phyloP scores from a whole-genome alignment of 2,797 vertebrate genomes.

The Pelodytes ibericus region DNA sequence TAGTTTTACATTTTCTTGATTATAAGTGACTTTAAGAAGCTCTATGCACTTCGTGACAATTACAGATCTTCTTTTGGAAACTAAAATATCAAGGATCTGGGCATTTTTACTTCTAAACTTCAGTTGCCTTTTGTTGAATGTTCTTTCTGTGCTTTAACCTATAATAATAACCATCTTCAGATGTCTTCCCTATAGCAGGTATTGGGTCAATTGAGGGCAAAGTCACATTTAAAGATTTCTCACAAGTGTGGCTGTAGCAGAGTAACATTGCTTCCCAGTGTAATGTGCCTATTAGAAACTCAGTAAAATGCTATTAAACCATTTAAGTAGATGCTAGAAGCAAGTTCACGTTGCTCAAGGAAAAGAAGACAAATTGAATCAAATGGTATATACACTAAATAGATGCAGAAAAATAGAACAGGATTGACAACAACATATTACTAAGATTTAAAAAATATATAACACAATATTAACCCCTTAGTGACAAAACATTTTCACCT shows the following conservation, averaged over 20 bases:
- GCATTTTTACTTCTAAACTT: conserved; percentile 5
- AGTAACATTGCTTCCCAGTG: neutral
- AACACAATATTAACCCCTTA: too few relatives aligned
- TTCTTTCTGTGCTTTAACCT: conserved; percentile 24
- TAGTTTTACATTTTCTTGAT: conserved; percentile 25
- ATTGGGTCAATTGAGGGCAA: conserved; percentile 16
- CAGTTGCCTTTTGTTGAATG: conserved; percentile 1
- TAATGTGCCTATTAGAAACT: too few relatives aligned
- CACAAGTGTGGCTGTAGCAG: neutral
- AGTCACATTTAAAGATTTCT: neutral
- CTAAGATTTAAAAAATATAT: too few relatives aligned
- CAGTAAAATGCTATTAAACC: too few relatives aligned
- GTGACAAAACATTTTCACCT: too few relatives aligned
- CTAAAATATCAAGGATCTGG: conserved; percentile 14
- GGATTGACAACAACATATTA: too few relatives aligned
- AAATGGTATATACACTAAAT: too few relatives aligned
- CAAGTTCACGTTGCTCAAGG: too few relatives aligned
- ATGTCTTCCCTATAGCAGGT: neutral
- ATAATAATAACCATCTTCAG: neutral
- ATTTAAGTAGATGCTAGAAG: too few relatives aligned
- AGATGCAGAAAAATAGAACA: too few relatives aligned
- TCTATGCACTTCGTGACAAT: conserved; percentile 24
- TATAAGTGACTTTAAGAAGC: conserved; percentile 12
- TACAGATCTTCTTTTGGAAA: conserved; percentile 1
- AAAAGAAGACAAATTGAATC: too few relatives aligned